A percentile compares a stretch with the other conserved stretches of the same genome.
Conservation (phyloP, 2,113 vertebrate genomes). For the Oncorhynchus nerka region DNA sequence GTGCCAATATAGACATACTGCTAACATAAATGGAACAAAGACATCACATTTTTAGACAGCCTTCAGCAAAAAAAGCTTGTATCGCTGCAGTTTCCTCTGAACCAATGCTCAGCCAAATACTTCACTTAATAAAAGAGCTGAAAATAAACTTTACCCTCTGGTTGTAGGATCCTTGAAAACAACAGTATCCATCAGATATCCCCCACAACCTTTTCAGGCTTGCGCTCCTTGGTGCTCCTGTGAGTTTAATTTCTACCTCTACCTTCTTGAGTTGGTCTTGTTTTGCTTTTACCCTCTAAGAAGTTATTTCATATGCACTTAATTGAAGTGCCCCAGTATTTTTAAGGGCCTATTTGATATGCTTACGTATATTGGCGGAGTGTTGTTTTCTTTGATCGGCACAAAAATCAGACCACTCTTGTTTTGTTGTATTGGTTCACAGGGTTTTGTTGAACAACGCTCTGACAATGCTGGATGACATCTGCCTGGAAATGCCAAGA, state of each 20-base stretch:
- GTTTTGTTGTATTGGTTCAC: conserved; percentile 37
- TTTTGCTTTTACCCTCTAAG: not conserved
- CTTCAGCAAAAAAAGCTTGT: not conserved
- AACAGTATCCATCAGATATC: conserved; percentile 88
- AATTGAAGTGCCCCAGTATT: not conserved
- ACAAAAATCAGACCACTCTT: not conserved
- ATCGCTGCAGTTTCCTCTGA: not conserved
- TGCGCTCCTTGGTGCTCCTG: conserved; percentile 91
- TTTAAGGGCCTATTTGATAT: not conserved
- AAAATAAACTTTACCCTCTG: conserved; percentile 1
- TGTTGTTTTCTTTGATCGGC: conserved; percentile 2
- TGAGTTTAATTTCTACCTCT: conserved; percentile 71
- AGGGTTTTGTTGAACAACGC: conserved; percentile 91
- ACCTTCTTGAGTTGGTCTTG: not conserved
- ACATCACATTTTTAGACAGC: not conserved
- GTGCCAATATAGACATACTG: not conserved
- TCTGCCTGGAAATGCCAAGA: conserved; percentile 88
- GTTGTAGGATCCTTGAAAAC: conserved; percentile 89
- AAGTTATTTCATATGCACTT: not conserved
- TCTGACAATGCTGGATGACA: conserved; percentile 78
- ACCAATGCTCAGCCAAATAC: not conserved
- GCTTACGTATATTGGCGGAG: not conserved
- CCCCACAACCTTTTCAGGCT: conserved; percentile 86
- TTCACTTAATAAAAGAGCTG: not conserved
- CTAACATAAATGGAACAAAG: not conserved